phyloP scores from a whole-genome alignment of 2,888 invertebrate genomes.

The Aelia acuminata region DNA sequence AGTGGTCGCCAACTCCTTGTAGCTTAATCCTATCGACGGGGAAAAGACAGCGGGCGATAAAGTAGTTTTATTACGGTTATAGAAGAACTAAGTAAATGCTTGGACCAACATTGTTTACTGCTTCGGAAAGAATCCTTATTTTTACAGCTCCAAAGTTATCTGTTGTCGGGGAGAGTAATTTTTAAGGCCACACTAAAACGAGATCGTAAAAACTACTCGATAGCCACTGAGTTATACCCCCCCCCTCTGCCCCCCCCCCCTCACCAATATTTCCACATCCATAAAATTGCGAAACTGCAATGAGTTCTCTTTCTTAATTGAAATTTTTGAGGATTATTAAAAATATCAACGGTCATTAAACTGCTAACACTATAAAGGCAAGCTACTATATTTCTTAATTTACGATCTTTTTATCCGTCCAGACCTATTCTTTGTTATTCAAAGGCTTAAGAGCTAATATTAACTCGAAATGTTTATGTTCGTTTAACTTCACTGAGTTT shows the following conservation, averaged over 20 bases:
- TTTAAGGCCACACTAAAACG: conserved; percentile 47
- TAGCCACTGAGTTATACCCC: conserved; percentile 11
- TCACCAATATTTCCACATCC: conserved; percentile 45
- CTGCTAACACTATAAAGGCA: not conserved
- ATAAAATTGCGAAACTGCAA: conserved; percentile 4
- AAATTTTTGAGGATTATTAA: not conserved
- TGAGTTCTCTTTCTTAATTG: conserved; percentile 26
- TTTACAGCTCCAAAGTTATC: conserved; percentile 48
- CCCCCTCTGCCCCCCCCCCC: too few species aligned
- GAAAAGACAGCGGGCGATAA: not conserved
- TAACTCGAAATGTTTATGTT: not conserved
- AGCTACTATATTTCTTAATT: not conserved
- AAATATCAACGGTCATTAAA: not conserved
- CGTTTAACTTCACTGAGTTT: not conserved
- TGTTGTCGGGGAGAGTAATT: conserved; percentile 52
- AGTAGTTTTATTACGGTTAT: conserved; percentile 30
- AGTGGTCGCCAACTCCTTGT: not conserved
- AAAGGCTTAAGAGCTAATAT: not conserved
- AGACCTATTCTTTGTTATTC: not conserved
- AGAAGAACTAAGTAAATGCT: conserved; percentile 30
- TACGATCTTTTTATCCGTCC: not conserved
- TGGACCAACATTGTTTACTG: conserved; percentile 50
- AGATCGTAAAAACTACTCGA: conserved; percentile 52
- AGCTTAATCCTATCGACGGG: conserved; percentile 10
- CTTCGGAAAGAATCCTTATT: conserved; percentile 54